A percentile compares a stretch with the other conserved stretches of the same genome.
Conservation (phyloP, 1,140 invertebrate species). For the Drosophila sechellia region DNA sequence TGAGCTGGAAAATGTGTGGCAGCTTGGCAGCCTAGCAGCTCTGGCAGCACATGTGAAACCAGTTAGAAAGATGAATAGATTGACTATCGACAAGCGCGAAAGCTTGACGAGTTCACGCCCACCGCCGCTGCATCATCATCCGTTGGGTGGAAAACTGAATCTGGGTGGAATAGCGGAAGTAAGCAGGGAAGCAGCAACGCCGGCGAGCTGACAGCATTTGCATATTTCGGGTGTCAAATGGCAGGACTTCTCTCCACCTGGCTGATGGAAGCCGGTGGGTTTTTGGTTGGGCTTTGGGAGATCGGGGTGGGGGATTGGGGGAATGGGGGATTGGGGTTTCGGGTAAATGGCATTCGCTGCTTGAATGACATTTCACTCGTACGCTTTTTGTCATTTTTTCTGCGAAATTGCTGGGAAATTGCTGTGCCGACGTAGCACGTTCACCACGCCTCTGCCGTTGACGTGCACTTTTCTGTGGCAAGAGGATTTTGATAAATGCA, state of each 20-base stretch:
- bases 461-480: conserved; percentile 25
- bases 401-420: conserved; percentile 65
- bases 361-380: conserved; percentile 66
- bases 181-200: conserved; percentile 6
- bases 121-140: neutral
- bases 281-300: conserved; percentile 3
- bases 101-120: conserved; percentile 75
- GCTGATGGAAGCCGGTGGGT: conserved; percentile 29
- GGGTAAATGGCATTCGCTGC: conserved; percentile 58
- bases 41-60: conserved; percentile 74
- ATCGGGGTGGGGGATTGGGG: neutral
- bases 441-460: conserved; percentile 42
- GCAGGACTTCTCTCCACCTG: conserved; percentile 35
- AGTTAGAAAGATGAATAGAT: conserved; percentile 82
- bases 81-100: conserved; percentile 79
- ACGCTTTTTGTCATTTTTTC: conserved; percentile 45
- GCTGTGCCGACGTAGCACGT: conserved; percentile 45
- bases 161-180: conserved; percentile 1
- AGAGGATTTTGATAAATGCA: conserved; percentile 76
- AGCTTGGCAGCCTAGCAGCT: conserved; percentile 79
- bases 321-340: conserved; percentile 8
- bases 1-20: conserved; percentile 61
- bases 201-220: conserved; percentile 58
- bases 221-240: conserved; percentile 74
- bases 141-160: neutral